These are phyloP conservation scores for Lasioglossum lativentre DNA, from an alignment of 2,888 invertebrate genomes.

Conservation along the genomic window DNA sequence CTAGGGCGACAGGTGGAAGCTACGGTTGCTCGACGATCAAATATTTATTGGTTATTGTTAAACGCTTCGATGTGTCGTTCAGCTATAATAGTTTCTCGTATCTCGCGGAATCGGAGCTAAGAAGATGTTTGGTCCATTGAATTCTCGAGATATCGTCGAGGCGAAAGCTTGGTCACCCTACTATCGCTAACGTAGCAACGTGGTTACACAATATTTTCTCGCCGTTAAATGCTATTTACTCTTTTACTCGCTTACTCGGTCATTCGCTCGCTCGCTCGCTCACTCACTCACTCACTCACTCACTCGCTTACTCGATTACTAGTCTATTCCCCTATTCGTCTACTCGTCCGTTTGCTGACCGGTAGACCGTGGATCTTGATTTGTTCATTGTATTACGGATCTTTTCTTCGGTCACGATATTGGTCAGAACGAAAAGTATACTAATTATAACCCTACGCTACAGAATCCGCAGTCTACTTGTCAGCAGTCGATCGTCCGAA, in stretches of 20 bases:
- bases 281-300: neutral
- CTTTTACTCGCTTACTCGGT: neutral
- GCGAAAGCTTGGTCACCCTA: slow-evolving; percentile 52
- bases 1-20: slow-evolving; percentile 49
- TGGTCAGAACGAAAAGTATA: neutral
- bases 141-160: neutral
- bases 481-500: slow-evolving; percentile 18
- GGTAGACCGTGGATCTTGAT: neutral
- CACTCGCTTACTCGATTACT: neutral
- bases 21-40: slow-evolving; percentile 6
- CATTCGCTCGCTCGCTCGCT: neutral
- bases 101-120: neutral
- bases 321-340: neutral
- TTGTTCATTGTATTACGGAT: neutral
- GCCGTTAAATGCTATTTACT: slow-evolving; percentile 24
- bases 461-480: neutral
- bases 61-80: neutral
- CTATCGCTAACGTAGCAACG: slow-evolving; percentile 58
- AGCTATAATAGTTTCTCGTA: neutral
- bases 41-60: neutral
- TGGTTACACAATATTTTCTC: slow-evolving; percentile 48
- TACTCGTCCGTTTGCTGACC: slow-evolving; percentile 24
- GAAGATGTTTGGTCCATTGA: slow-evolving; percentile 22
- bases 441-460: neutral
- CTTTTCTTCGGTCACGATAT: neutral